Base-by-base conservation (phyloP, 2,113 vertebrate genomes). In the Periophthalmodon schlosseri region DNA sequence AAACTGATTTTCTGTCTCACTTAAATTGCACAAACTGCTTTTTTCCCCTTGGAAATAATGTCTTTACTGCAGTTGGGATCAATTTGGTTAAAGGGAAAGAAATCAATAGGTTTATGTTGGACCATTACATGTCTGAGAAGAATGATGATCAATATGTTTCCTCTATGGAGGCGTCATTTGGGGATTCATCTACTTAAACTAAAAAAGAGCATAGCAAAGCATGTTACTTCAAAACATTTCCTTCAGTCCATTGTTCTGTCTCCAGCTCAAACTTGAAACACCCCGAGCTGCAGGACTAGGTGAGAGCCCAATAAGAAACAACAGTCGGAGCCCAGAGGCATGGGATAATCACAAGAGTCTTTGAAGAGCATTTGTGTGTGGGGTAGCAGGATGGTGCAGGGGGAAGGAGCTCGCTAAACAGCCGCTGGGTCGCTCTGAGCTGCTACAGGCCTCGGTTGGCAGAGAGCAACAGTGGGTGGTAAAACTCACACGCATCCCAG, bases 381-480 rank as follows among this genome's bases (percentile, higher is more conserved):
- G 34, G 52, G 39, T 23, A 64, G 39, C 33, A 61, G 71, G 71
- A 60, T 78, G 39, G 70, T 54, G 63, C 10, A 58, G 33, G 69
- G 63, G 74, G 70, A 36, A 34, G 54, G 23, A 52, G 47, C 44
- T 34, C 23, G 39, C 10, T 75, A 57, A 76, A 23, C 34, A 69
- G 75, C 68, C 69, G 50, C 13, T 36, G 23, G 70, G 70, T 1
- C 5, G 44, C 74, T 64, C 47, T 33, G 33, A 39, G 67, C 75
- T 61, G 78, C 83, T 57, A 39, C 69, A 15, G 74, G 69, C 77
- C 79, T 84, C 47, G 76, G 64, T 84, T 84, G 83, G 76, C 47
- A 68, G 49, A 76, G 65, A 77, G 68, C 9, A 8, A 23, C 61
- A n/a, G 84, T 80, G 76, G 79, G 87, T 85, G 82, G 82, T 60